These are phyloP conservation scores for Oryzias celebensis DNA, from an alignment of 2,113 vertebrate species.

Conservation along the genomic window DNA sequence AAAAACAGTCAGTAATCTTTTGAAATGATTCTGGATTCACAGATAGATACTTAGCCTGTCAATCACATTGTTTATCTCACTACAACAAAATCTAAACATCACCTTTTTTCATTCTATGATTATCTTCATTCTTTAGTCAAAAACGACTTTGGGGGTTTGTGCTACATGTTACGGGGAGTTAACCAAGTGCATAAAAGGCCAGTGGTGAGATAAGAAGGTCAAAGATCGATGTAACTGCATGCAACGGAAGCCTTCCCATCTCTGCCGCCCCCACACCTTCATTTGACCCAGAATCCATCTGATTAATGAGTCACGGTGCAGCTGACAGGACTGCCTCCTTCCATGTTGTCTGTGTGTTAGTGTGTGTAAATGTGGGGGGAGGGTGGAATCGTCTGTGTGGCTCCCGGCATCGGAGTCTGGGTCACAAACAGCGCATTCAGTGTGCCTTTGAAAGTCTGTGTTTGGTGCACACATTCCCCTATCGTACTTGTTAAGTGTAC, in stretches of 20 bases:
- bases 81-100: neutral
- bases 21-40: neutral
- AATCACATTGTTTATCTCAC: neutral
- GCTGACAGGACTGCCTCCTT: slow-evolving; percentile 49
- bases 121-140: slow-evolving; percentile 8
- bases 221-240: slow-evolving; percentile 60
- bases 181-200: slow-evolving; percentile 40
- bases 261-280: slow-evolving; percentile 21
- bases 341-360: slow-evolving; percentile 5
- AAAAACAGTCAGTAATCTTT: slow-evolving; percentile 1
- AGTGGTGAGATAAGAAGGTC: slow-evolving; percentile 41
- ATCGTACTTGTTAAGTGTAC: neutral
- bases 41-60: neutral
- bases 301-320: slow-evolving; percentile 66
- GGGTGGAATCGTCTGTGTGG: slow-evolving; percentile 28
- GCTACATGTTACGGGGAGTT: slow-evolving; percentile 33
- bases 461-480: neutral
- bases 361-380: slow-evolving; percentile 38
- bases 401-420: slow-evolving; percentile 18
- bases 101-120: slow-evolving; percentile 17
- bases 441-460: slow-evolving; percentile 3
- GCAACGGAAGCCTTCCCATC: slow-evolving; percentile 48
- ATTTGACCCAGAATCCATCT: slow-evolving; percentile 44
- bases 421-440: slow-evolving; percentile 20
- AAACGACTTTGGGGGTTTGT: slow-evolving; percentile 26